phyloP scores from a whole-genome alignment of 2,888 invertebrate species.

The Dicyrtoma fusca region DNA sequence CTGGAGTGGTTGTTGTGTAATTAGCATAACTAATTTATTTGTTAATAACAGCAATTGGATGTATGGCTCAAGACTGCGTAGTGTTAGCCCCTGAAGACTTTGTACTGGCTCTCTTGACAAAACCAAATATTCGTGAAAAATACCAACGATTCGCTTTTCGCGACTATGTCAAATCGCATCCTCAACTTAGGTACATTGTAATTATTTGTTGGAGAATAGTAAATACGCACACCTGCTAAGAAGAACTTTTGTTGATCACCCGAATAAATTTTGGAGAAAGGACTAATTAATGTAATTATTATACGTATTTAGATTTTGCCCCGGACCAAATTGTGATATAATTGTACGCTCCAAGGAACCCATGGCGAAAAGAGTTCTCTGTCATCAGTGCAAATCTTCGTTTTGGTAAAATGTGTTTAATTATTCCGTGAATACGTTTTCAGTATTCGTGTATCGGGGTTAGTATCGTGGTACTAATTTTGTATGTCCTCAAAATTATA shows the following conservation, averaged over 20 bases:
- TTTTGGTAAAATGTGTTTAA: conserved; percentile 74
- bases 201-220: too few relatives aligned
- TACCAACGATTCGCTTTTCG: conserved; percentile 95
- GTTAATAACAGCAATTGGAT: conserved; percentile 77
- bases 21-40: background rate
- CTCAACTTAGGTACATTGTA: conserved; percentile 70
- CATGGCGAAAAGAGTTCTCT: conserved; percentile 83
- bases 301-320: conserved; percentile 75
- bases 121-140: conserved; percentile 81
- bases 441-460: conserved; percentile 2
- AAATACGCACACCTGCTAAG: too few relatives aligned
- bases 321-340: conserved; percentile 91
- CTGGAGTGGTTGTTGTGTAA: background rate
- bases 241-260: too few relatives aligned
- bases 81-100: conserved; percentile 96
- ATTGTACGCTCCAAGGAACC: conserved; percentile 82
- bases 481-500: conserved; percentile 57
- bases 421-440: too few relatives aligned
- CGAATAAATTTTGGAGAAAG: background rate
- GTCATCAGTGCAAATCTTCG: conserved; percentile 82
- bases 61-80: conserved; percentile 95
- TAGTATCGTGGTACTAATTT: conserved; percentile 32
- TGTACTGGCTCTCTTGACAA: conserved; percentile 81
- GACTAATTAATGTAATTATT: too few relatives aligned
- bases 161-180: conserved; percentile 93